Percentiles rank a stretch among this genome's conserved stretches.
Evolutionary conservation across 2,888 invertebrate species (phyloP).

Genomic region (Atrina japonica): DNA sequence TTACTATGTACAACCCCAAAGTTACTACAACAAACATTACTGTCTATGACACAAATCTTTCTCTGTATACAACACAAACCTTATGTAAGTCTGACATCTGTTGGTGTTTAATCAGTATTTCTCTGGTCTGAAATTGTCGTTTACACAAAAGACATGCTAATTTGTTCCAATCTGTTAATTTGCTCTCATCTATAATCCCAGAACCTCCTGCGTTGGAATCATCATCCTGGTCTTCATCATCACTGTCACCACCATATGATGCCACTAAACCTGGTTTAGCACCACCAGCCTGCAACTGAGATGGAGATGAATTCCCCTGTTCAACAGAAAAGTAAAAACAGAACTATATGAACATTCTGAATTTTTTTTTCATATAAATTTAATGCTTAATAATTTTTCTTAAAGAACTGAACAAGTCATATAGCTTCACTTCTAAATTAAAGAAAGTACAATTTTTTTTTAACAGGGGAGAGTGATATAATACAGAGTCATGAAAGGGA

Average conservation of each 20-base stretch:
- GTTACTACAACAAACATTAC: too few relatives aligned
- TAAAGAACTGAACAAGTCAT: too few relatives aligned
- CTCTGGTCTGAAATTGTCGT: constrained; percentile 94
- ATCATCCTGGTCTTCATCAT: constrained; percentile 85
- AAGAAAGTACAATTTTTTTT: too few relatives aligned
- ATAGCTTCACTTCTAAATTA: too few relatives aligned
- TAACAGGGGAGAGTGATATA: too few relatives aligned
- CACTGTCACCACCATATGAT: constrained; percentile 89
- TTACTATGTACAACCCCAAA: too few relatives aligned
- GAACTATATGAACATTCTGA: not conserved
- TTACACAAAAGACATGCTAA: constrained; percentile 97
- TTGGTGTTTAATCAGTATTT: constrained; percentile 93
- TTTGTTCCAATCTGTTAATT: constrained; percentile 89
- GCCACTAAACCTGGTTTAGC: constrained; percentile 84
- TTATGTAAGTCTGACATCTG: constrained; percentile 97
- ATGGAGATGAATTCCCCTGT: constrained; percentile 25
- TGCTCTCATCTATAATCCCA: constrained; percentile 80
- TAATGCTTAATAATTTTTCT: too few relatives aligned
- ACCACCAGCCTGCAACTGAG: constrained; percentile 32
- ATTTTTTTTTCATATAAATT: too few relatives aligned
- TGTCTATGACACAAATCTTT: too few relatives aligned
- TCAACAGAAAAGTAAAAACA: constrained; percentile 3
- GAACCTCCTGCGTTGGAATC: constrained; percentile 46
- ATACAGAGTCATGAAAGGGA: too few relatives aligned
- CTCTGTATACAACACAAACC: constrained; percentile 59